Conservation (phyloP, 2,797 vertebrate genomes). For the Macropodus opercularis region DNA sequence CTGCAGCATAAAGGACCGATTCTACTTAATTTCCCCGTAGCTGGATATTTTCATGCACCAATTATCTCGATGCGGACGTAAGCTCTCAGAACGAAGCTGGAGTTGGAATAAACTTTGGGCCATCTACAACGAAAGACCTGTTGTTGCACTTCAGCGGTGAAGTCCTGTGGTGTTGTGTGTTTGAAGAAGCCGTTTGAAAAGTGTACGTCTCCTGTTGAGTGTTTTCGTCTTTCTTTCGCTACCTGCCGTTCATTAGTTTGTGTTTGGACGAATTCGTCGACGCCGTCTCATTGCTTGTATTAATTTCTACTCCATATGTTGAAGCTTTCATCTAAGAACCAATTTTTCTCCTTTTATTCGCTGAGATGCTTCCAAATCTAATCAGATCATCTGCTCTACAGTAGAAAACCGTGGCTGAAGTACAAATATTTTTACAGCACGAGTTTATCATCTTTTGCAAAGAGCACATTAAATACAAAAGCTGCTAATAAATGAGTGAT, state of each 20-base stretch:
- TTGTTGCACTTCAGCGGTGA: background rate
- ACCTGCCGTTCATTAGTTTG: background rate
- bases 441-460: background rate
- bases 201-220: background rate
- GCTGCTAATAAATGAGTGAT: background rate
- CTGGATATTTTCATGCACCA: constrained; percentile 22
- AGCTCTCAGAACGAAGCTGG: constrained; percentile 11
- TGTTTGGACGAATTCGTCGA: too few relatives aligned
- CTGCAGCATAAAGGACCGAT: background rate
- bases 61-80: constrained; percentile 23
- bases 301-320: background rate
- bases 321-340: background rate
- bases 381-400: background rate
- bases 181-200: constrained; percentile 13
- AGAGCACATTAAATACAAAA: background rate
- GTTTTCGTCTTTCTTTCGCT: background rate
- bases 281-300: background rate
- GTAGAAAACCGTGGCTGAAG: background rate
- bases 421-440: background rate
- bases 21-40: constrained; percentile 5
- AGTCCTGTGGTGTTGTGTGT: constrained; percentile 4
- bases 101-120: constrained; percentile 6
- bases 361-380: background rate
- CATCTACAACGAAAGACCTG: constrained; percentile 1
- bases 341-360: background rate